Conservation (phyloP, 1,140 invertebrate species). For the Lepidurus couesii region DNA sequence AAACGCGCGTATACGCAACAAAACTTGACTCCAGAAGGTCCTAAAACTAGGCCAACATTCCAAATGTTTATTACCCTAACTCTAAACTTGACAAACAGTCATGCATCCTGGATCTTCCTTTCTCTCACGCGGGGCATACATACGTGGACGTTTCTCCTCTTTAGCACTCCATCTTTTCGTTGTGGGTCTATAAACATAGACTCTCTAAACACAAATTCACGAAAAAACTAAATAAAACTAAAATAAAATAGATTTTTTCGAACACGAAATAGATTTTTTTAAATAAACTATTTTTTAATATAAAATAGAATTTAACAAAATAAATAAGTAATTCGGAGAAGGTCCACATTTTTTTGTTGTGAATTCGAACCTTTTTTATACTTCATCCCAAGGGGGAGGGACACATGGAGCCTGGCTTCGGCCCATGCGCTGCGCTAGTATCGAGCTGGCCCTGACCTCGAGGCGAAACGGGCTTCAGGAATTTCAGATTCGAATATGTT, state of each 20-base stretch:
- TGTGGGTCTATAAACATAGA: background rate
- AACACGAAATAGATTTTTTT: too few relatives aligned
- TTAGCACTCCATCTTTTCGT: slow-evolving; percentile 10
- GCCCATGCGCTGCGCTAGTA: background rate
- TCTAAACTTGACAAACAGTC: background rate
- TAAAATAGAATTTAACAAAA: too few relatives aligned
- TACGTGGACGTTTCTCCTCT: background rate
- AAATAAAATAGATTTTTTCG: background rate
- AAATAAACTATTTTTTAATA: too few relatives aligned
- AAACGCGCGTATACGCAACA: background rate
- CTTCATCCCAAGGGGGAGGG: too few relatives aligned
- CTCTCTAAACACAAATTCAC: background rate
- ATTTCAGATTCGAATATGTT: background rate
- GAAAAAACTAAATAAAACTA: background rate
- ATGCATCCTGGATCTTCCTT: background rate
- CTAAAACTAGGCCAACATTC: slow-evolving; percentile 19
- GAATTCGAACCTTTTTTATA: too few relatives aligned
- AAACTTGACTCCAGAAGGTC: background rate
- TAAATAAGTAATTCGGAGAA: too few relatives aligned
- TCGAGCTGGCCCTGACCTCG: background rate
- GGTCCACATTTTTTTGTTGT: too few relatives aligned
- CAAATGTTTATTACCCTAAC: slow-evolving; percentile 9
- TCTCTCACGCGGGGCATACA: background rate
- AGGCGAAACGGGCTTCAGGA: background rate
- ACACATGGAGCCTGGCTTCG: background rate